Evolutionary conservation across 2,888 invertebrate genomes (phyloP).

Genomic region (Ecliptopera silaceata): DNA sequence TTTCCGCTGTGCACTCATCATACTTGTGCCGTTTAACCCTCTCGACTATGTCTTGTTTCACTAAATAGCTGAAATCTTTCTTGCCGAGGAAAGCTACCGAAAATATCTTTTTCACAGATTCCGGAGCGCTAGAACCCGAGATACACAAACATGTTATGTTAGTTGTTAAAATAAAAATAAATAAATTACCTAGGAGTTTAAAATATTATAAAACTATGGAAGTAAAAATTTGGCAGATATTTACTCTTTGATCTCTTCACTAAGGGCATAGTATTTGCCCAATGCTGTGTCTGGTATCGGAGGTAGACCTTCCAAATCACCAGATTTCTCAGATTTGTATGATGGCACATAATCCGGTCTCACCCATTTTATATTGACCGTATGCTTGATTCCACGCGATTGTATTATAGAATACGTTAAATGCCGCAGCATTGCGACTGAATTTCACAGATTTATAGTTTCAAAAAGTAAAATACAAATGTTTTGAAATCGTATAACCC

Average conservation of each 20-base stretch:
- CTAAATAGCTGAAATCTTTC: conserved; percentile 75
- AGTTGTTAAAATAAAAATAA: background rate
- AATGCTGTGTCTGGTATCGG: conserved; percentile 79
- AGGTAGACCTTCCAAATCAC: conserved; percentile 85
- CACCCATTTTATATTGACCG: conserved; percentile 90
- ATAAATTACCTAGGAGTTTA: background rate
- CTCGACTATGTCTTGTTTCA: conserved; percentile 79
- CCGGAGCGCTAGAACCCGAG: conserved; percentile 85
- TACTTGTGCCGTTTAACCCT: conserved; percentile 87
- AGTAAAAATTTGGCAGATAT: conserved; percentile 34
- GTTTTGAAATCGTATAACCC: conserved; percentile 33
- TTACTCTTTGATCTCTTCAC: conserved; percentile 88
- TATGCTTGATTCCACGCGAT: conserved; percentile 84
- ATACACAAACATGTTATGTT: background rate
- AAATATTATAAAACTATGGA: background rate
- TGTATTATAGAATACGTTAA: conserved; percentile 64
- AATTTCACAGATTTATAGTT: background rate
- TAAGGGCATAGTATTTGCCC: conserved; percentile 80
- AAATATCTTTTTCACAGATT: conserved; percentile 87
- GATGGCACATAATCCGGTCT: conserved; percentile 87
- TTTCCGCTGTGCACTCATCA: conserved; percentile 88
- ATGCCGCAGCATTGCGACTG: conserved; percentile 60
- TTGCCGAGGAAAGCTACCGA: conserved; percentile 86
- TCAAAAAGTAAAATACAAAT: background rate
- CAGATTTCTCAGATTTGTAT: conserved; percentile 86